Percentiles rank a stretch among this genome's conserved stretches.
Conservation (phyloP, 2,888 invertebrate species). For the Drosophila algonquin region DNA sequence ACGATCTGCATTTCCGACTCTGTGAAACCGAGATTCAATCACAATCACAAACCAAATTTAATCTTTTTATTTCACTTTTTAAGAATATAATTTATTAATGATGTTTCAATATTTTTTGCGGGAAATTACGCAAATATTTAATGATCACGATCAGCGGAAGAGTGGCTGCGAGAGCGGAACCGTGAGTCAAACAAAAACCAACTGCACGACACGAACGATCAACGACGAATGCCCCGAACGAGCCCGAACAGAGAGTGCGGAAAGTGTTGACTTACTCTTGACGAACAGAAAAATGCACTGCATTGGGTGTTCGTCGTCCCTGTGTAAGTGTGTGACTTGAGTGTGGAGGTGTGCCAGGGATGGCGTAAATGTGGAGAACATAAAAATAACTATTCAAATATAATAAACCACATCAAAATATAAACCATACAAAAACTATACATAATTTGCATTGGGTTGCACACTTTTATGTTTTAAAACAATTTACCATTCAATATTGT, state of each 20-base stretch:
- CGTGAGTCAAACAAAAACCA: conserved; percentile 36
- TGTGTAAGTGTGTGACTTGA: conserved; percentile 10
- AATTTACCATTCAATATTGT: not conserved
- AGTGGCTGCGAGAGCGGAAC: conserved; percentile 16
- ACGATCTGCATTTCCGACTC: not conserved
- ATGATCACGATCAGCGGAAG: conserved; percentile 15
- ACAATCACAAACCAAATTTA: conserved; percentile 18
- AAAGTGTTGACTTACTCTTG: conserved; percentile 29
- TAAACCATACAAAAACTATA: no score
- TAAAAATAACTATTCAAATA: not conserved
- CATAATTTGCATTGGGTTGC: not conserved
- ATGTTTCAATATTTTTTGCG: conserved; percentile 24
- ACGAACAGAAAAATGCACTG: conserved; percentile 17
- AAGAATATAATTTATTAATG: conserved; percentile 29
- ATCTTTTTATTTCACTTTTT: conserved; percentile 21
- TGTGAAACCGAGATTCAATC: conserved; percentile 19
- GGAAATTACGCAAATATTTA: conserved; percentile 37
- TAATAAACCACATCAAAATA: no score
- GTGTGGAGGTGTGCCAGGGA: not conserved
- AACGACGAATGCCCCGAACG: conserved; percentile 63
- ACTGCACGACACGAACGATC: conserved; percentile 66
- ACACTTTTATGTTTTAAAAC: not conserved
- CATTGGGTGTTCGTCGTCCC: conserved; percentile 1
- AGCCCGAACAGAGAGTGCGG: conserved; percentile 39
- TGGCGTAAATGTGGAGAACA: not conserved